A percentile compares a stretch with the other conserved stretches of the same genome.
Evolutionary conservation across 2,797 vertebrate genomes (phyloP).

Genomic region (Mareca penelope): DNA sequence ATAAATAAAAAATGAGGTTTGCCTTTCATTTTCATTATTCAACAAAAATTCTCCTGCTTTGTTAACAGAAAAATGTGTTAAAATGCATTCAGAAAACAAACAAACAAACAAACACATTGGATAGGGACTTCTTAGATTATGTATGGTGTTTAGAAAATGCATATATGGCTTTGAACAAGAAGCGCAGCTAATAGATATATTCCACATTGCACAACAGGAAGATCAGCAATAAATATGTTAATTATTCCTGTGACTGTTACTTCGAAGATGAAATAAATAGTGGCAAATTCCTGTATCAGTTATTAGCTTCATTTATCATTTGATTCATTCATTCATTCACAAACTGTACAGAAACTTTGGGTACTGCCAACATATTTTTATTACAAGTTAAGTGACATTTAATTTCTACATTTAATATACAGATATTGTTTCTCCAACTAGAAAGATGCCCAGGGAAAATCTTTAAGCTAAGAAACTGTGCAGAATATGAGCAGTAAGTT

Average conservation of each 20-base stretch:
- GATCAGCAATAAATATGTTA: background rate
- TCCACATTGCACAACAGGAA: background rate
- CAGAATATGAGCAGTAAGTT: background rate
- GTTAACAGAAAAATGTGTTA: background rate
- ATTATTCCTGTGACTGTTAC: background rate
- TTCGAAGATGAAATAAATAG: background rate
- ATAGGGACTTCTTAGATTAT: background rate
- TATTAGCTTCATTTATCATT: background rate
- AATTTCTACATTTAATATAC: background rate
- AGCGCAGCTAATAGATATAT: background rate
- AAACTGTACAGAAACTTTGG: background rate
- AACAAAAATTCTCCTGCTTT: background rate
- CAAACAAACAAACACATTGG: background rate
- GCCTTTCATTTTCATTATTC: background rate
- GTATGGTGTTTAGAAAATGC: background rate
- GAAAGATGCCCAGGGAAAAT: background rate
- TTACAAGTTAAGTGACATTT: background rate
- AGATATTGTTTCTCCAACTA: background rate
- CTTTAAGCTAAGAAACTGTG: background rate
- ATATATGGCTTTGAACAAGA: background rate
- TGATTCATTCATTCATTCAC: background rate
- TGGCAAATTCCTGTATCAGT: background rate
- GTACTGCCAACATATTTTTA: background rate
- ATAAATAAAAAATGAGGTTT: background rate
- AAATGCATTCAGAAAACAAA: background rate